phyloP scores from a whole-genome alignment of 2,113 vertebrate species.

The Dendrocopos noguchii region DNA sequence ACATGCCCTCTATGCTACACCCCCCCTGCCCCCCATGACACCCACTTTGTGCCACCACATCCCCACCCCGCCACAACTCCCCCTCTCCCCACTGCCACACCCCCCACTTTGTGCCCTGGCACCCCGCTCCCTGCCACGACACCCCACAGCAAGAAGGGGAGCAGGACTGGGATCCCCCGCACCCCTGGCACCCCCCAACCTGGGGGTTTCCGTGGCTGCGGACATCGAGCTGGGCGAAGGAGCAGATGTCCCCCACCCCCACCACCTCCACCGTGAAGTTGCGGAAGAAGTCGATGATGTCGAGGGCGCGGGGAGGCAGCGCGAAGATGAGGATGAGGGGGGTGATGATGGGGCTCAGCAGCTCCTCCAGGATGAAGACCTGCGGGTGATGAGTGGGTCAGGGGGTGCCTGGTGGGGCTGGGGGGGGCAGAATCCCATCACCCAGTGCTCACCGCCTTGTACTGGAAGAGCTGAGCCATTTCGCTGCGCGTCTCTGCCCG shows the following conservation, averaged over 20 bases:
- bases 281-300: slow-evolving; percentile 96
- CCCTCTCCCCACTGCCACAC: not conserved
- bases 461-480: slow-evolving; percentile 97
- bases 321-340: slow-evolving; percentile 96
- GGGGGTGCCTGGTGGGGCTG: too few relatives aligned
- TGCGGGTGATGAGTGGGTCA: not conserved
- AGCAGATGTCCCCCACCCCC: slow-evolving; percentile 95
- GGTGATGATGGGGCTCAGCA: slow-evolving; percentile 92
- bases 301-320: slow-evolving; percentile 85
- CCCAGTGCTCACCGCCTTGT: slow-evolving; percentile 89
- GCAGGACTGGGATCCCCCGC: not conserved
- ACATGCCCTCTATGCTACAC: too few relatives aligned
- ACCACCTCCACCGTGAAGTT: slow-evolving; percentile 97
- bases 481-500: slow-evolving; percentile 92
- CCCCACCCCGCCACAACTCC: too few relatives aligned
- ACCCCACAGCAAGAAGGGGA: not conserved
- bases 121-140: not conserved
- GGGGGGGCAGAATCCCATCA: rapidly evolving
- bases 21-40: not conserved
- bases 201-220: slow-evolving; percentile 91
- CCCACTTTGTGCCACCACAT: not conserved
- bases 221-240: slow-evolving; percentile 97
- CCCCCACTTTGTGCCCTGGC: too few relatives aligned
- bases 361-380: slow-evolving; percentile 95
- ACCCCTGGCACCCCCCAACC: slow-evolving; percentile 68